Evolutionary conservation across 2,888 invertebrate species (phyloP), one percentile per base, ranked within the genome.

Genomic region (Drosophila maculinotata): DNA sequence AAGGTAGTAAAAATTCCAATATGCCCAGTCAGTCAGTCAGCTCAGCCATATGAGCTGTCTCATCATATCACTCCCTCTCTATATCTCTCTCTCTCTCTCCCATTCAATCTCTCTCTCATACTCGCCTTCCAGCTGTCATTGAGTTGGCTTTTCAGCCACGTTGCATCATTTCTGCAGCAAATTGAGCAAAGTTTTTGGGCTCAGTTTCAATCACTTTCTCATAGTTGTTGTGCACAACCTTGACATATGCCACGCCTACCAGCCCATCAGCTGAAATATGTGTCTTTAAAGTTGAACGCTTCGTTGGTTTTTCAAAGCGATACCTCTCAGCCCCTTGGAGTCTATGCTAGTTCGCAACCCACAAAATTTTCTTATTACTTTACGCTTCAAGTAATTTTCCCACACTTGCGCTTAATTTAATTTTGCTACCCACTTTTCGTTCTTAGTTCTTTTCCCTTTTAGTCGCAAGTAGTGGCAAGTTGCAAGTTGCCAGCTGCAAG

Each of bases 381-480:
- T 76, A 77, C 81, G 86, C 84, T 79, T 68, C 69, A 77, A 75
- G 62, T 72, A 65, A 69, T 86, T 76, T 86, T 84, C 84, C 84
- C 86, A 84, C 84, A 83, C 77, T 79, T 81, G 78, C 76, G 79
- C 64, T 78, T 85, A 79, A 85, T 83, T 83, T 82, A 79, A 82
- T 83, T 78, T 82, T 71, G 65, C 74, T 71, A 53, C 71, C 42
- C 60, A 65, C 58, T 65, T 59, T 69, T 62, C 38, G 38, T 67
- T 44, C 36, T 57, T 23, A 28, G 33, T 58, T 64, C 59, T 54
- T 77, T 69, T 73, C 65, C 65, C 73, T 79, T 77, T 77, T 78
- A 60, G 64, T 56, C 41, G 51, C 8, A 23, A 51, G 38, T 20
- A n/a, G n/a, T n/a, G n/a, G 35, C 25, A 47, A 59, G 68, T 41